Conservation (phyloP, 2,113 vertebrate species). For the Laticauda colubrina region DNA sequence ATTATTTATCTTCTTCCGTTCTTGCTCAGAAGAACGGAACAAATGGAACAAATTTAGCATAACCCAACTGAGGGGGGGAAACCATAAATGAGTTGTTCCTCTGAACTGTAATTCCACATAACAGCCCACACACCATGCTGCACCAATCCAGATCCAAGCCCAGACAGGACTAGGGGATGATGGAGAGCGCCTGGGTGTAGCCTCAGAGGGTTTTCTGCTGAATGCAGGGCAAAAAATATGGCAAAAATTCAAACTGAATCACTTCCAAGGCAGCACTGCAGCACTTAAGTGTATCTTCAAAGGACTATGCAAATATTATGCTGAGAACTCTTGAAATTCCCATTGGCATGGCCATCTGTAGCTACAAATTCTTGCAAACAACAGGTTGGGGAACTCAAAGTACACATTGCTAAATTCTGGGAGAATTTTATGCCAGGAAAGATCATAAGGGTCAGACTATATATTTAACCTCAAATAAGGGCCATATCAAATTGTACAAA, state of each 20-base stretch:
- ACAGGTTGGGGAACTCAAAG: background rate
- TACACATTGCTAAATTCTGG: background rate
- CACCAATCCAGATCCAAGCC: background rate
- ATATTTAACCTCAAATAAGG: background rate
- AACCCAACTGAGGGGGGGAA: background rate
- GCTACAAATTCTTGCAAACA: background rate
- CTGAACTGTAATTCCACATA: background rate
- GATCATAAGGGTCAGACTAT: background rate
- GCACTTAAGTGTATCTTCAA: background rate
- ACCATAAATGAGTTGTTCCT: background rate
- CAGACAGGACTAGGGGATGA: background rate
- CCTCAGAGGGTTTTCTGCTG: background rate
- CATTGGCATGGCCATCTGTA: background rate
- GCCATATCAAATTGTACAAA: background rate
- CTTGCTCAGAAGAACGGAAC: background rate
- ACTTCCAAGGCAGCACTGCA: background rate
- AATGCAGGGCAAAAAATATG: background rate
- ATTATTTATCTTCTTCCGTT: background rate
- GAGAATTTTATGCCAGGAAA: background rate
- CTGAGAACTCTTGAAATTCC: background rate
- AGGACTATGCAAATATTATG: background rate
- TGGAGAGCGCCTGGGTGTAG: no score
- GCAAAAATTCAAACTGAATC: background rate
- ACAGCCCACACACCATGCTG: background rate
- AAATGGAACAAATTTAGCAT: background rate